Percentiles rank a stretch among this genome's conserved stretches.
Conservation (phyloP, 2,888 invertebrate species). For the Helicoverpa assulta region DNA sequence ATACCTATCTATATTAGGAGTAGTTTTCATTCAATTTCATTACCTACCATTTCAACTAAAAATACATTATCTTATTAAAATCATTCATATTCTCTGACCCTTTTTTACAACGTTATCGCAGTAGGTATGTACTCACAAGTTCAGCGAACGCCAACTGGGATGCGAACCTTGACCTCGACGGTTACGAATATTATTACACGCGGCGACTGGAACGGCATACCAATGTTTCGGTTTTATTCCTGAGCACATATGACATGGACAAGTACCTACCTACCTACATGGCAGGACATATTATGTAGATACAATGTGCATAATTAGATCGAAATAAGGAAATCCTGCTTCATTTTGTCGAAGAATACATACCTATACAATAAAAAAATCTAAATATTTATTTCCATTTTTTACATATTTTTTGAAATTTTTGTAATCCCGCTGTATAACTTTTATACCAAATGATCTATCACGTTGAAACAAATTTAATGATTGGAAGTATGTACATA, state of each 20-base stretch:
- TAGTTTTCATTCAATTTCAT: background rate
- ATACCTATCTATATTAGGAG: too few relatives aligned
- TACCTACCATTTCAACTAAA: background rate
- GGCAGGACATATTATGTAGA: background rate
- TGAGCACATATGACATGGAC: conserved; percentile 15
- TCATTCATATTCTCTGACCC: conserved; percentile 1
- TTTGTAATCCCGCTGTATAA: too few relatives aligned
- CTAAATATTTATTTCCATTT: too few relatives aligned
- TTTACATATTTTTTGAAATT: too few relatives aligned
- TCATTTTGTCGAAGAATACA: too few relatives aligned
- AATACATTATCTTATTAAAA: background rate
- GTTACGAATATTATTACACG: conserved; percentile 67
- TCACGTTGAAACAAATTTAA: too few relatives aligned
- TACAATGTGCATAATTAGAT: too few relatives aligned
- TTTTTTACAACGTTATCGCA: conserved; percentile 50
- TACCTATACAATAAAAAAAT: too few relatives aligned
- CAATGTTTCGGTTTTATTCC: conserved; percentile 30
- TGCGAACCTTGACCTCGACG: conserved; percentile 84
- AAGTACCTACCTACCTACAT: background rate
- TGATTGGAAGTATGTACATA: too few relatives aligned
- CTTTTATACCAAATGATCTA: too few relatives aligned
- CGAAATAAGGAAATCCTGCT: too few relatives aligned
- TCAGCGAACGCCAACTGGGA: conserved; percentile 66
- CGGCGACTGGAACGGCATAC: conserved; percentile 65
- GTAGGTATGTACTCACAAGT: conserved; percentile 38